Evolutionary conservation across 2,888 invertebrate genomes (phyloP).

Genomic region (Odiellus spinosus): DNA sequence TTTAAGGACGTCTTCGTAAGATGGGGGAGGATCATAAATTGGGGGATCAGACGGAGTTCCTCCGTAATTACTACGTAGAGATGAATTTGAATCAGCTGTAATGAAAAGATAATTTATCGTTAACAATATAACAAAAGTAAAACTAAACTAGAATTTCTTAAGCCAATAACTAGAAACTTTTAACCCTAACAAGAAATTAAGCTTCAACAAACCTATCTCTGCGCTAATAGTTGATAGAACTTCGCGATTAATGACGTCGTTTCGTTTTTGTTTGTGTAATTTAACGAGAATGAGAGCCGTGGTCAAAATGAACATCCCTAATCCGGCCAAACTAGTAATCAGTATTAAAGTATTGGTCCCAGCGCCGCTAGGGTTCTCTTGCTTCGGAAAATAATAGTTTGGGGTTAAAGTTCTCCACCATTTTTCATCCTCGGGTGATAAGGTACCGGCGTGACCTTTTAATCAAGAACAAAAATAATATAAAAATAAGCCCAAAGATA

Average conservation of each 20-base stretch:
- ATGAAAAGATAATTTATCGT: neutral
- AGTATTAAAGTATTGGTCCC: constrained; percentile 19
- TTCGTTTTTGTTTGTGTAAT: constrained; percentile 12
- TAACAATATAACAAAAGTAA: no score
- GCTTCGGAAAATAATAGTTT: constrained; percentile 53
- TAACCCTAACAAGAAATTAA: no score
- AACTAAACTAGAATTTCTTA: no score
- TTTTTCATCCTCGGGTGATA: constrained; percentile 18
- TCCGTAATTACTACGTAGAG: constrained; percentile 27
- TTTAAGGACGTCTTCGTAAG: constrained; percentile 47
- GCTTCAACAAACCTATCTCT: constrained; percentile 43
- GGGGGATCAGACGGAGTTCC: constrained; percentile 45
- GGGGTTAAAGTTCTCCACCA: constrained; percentile 49
- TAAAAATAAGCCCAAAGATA: no score
- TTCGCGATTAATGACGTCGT: constrained; percentile 13
- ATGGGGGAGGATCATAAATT: constrained; percentile 51
- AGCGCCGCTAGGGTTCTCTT: constrained; percentile 7
- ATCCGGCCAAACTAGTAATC: constrained; percentile 34
- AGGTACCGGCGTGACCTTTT: constrained; percentile 5
- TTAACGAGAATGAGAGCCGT: constrained; percentile 16
- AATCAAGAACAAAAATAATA: no score
- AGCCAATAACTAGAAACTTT: no score
- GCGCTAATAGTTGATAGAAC: constrained; percentile 48
- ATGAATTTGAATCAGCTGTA: constrained; percentile 19
- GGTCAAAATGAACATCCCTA: constrained; percentile 29